Conservation (phyloP, 2,113 vertebrate genomes). For the Laterallus jamaicensis region DNA sequence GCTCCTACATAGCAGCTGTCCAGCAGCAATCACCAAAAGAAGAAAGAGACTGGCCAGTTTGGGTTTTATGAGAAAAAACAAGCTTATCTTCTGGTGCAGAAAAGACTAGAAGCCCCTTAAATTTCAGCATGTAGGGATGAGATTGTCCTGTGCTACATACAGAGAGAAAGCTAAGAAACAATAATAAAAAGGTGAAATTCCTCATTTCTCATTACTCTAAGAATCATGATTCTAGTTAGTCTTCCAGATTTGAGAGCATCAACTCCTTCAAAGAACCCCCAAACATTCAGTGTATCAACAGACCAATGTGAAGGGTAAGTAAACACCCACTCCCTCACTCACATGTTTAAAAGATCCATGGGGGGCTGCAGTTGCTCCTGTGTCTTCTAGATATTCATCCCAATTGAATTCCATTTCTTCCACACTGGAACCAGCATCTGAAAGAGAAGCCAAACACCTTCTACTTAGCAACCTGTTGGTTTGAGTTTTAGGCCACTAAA, state of each 20-base stretch:
- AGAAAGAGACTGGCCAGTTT: neutral
- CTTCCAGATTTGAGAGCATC: neutral
- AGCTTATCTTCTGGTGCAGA: neutral
- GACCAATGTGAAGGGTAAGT: neutral
- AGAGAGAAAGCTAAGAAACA: neutral
- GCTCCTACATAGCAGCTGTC: neutral
- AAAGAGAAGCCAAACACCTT: slow-evolving; percentile 32
- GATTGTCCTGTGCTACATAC: neutral
- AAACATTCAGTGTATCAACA: neutral
- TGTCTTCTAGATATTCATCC: slow-evolving; percentile 98
- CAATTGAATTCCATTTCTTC: slow-evolving; percentile 93
- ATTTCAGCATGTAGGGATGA: neutral
- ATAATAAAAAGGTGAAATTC: neutral
- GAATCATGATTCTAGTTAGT: neutral
- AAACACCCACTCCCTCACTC: slow-evolving; percentile 58
- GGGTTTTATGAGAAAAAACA: neutral
- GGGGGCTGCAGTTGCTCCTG: slow-evolving; percentile 86
- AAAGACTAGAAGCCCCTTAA: neutral
- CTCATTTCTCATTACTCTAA: neutral
- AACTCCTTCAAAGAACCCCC: neutral
- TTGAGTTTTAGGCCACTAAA: neutral
- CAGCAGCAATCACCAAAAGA: neutral
- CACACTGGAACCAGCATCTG: slow-evolving; percentile 89
- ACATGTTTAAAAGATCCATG: slow-evolving; percentile 97
- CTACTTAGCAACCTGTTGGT: neutral